Conservation (phyloP, 2,797 vertebrate genomes). For the Meda fulgida region DNA sequence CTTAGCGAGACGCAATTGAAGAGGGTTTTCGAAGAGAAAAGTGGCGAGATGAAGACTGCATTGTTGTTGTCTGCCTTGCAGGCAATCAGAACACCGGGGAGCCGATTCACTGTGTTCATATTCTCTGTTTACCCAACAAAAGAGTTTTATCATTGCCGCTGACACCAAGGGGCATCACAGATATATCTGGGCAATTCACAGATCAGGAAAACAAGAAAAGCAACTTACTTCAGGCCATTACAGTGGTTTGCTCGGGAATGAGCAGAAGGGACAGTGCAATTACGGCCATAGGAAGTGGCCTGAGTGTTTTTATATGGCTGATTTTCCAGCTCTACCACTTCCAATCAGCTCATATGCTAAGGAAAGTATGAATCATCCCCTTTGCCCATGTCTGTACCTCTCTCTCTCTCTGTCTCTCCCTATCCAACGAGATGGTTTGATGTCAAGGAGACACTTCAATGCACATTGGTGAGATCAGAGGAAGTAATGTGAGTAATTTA, state of each 20-base stretch:
- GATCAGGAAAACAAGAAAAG: conserved; percentile 18
- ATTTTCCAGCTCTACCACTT: conserved; percentile 36
- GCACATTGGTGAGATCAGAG: conserved; percentile 49
- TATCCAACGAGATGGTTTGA: conserved; percentile 39
- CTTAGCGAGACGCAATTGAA: neutral
- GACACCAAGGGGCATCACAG: conserved; percentile 17
- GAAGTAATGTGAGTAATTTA: conserved; percentile 51
- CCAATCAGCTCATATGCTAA: conserved; percentile 27
- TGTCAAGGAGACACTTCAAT: conserved; percentile 49
- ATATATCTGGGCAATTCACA: conserved; percentile 4
- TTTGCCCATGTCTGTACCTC: conserved; percentile 27
- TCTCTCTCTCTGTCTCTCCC: conserved; percentile 16
- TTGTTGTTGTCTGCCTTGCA: conserved; percentile 30
- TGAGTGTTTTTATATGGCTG: conserved; percentile 27
- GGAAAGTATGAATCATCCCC: conserved; percentile 34
- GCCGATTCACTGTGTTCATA: conserved; percentile 38
- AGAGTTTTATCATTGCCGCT: conserved; percentile 37
- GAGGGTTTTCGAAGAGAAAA: conserved; percentile 23
- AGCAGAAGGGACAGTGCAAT: conserved; percentile 25
- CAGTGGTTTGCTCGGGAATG: neutral
- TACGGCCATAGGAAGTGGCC: conserved; percentile 11
- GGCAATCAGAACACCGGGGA: conserved; percentile 38
- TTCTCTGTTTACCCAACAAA: conserved; percentile 51
- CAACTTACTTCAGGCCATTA: conserved; percentile 28
- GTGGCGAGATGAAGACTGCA: conserved; percentile 26